Percentiles rank a stretch among this genome's conserved stretches.
Evolutionary conservation across 53 echinoderm and acorn worm species (phyloP).

Genomic region (Holothuria leucospilota): DNA sequence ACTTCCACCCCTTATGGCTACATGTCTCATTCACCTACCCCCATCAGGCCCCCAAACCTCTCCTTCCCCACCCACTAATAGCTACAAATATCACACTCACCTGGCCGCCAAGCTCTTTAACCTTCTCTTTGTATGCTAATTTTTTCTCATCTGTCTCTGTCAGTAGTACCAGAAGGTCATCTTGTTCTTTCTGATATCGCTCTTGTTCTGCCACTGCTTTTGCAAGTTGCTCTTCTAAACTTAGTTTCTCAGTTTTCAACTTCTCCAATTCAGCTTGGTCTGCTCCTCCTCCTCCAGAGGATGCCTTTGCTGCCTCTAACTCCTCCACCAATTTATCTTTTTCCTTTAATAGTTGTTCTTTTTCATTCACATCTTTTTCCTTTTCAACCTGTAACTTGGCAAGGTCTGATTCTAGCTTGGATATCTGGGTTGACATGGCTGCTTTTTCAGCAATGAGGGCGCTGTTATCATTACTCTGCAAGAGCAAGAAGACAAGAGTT

Average conservation of each 20-base stretch:
- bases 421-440: conserved; percentile 70
- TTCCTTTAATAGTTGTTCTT: conserved; percentile 51
- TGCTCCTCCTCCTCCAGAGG: conserved; percentile 11
- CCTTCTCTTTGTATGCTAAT: conserved; percentile 74
- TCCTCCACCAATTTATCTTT: conserved; percentile 25
- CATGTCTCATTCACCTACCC: neutral
- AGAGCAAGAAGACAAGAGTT: neutral
- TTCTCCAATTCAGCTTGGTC: conserved; percentile 63
- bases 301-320: conserved; percentile 2
- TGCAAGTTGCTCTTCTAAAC: conserved; percentile 29
- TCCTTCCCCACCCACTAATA: conserved; percentile 70
- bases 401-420: conserved; percentile 74
- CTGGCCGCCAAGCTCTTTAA: conserved; percentile 74
- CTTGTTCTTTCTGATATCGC: conserved; percentile 71
- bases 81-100: conserved; percentile 73
- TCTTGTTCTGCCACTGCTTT: conserved; percentile 44
- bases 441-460: conserved; percentile 83
- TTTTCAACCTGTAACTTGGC: conserved; percentile 54
- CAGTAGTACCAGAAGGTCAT: conserved; percentile 87
- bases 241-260: conserved; percentile 60
- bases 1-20: too few relatives aligned
- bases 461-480: conserved; percentile 61
- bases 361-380: conserved; percentile 59
- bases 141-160: conserved; percentile 89
- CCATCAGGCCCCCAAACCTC: conserved; percentile 67